Evolutionary conservation across 2,113 vertebrate genomes (phyloP).

Genomic region (Mormyrus iriodes): DNA sequence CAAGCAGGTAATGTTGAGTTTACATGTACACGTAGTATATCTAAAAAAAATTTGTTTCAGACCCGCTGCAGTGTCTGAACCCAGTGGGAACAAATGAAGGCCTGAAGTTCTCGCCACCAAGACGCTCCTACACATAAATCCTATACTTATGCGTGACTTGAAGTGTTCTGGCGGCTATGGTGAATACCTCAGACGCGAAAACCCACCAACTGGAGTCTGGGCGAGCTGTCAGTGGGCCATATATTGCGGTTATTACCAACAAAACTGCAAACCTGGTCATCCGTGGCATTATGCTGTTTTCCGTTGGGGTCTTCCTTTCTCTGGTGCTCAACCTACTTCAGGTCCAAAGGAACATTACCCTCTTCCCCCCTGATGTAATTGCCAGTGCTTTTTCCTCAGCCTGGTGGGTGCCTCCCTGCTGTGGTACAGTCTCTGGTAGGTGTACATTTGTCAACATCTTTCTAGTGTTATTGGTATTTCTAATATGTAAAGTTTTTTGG

Average conservation of each 20-base stretch:
- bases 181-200: neutral
- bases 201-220: neutral
- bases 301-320: neutral
- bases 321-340: neutral
- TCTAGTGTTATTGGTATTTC: neutral
- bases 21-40: neutral
- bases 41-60: neutral
- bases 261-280: neutral
- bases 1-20: neutral
- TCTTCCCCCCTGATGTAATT: neutral
- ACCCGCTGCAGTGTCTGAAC: neutral
- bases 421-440: neutral
- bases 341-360: neutral
- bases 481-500: neutral
- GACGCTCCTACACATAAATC: neutral
- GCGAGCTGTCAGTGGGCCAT: neutral
- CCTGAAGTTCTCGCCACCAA: neutral
- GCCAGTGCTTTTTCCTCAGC: neutral
- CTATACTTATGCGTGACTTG: neutral
- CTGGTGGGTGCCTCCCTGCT: slow-evolving; percentile 3
- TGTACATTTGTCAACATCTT: neutral
- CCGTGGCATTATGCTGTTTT: neutral
- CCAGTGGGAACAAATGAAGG: neutral
- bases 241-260: neutral
- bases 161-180: neutral